Conservation (phyloP, 2,888 invertebrate genomes). For the Drosophila rellima region DNA sequence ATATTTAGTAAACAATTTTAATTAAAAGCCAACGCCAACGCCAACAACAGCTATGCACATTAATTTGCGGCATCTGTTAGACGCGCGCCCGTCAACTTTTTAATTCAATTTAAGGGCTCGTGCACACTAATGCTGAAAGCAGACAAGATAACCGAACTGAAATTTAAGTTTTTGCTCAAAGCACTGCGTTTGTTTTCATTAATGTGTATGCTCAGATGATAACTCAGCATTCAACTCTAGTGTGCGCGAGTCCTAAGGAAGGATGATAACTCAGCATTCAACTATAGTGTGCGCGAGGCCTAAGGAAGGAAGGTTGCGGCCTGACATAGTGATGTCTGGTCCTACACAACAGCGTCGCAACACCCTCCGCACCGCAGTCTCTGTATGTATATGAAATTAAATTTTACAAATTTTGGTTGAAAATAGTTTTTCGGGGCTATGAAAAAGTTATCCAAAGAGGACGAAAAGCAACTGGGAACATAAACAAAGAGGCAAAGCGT, state of each 20-base stretch:
- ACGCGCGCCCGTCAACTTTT: constrained; percentile 69
- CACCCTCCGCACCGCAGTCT: constrained; percentile 27
- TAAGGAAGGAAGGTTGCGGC: constrained; percentile 54
- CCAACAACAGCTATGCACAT: constrained; percentile 66
- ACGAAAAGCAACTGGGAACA: constrained; percentile 11
- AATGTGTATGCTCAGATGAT: too few relatives aligned
- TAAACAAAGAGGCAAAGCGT: constrained; percentile 2
- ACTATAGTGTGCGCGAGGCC: too few relatives aligned
- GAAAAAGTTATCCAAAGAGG: constrained; percentile 45
- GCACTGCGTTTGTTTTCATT: too few relatives aligned
- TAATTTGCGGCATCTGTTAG: constrained; percentile 75
- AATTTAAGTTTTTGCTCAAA: too few relatives aligned
- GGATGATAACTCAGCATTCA: constrained; percentile 1
- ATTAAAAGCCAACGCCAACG: constrained; percentile 65
- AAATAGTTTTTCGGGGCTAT: constrained; percentile 67
- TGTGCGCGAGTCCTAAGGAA: constrained; percentile 29
- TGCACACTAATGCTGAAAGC: too few relatives aligned
- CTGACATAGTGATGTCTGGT: constrained; percentile 47
- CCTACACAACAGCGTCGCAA: constrained; percentile 33
- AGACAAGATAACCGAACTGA: too few relatives aligned
- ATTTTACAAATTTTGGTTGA: constrained; percentile 78
- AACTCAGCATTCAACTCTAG: too few relatives aligned
- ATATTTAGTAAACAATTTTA: constrained; percentile 79
- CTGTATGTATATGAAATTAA: constrained; percentile 75
- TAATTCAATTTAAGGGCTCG: constrained; percentile 72